Evolutionary conservation across 2,888 invertebrate genomes (phyloP).

Genomic region (Herminia tarsipennalis): DNA sequence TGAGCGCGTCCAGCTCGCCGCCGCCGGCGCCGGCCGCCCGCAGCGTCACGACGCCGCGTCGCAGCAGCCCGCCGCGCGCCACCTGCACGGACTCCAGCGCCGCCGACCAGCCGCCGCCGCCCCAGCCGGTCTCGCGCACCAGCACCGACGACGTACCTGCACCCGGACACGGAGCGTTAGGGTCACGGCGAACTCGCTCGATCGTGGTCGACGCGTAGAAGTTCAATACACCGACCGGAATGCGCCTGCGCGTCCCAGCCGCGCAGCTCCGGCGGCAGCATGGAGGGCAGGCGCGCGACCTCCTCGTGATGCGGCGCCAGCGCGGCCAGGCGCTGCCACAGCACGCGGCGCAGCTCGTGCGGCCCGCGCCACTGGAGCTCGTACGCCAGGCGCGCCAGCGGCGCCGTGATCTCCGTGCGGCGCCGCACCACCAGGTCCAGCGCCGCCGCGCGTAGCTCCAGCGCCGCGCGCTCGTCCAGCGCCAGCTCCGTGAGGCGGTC

Average conservation of each 20-base stretch:
- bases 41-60: constrained; percentile 59
- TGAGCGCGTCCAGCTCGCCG: constrained; percentile 32
- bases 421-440: constrained; percentile 51
- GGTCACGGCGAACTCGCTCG: no score
- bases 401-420: constrained; percentile 34
- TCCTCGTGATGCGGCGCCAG: constrained; percentile 38
- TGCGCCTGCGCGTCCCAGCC: constrained; percentile 54
- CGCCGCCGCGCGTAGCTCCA: constrained; percentile 59
- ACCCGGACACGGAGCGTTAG: no score
- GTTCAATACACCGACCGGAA: constrained; percentile 3
- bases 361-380: constrained; percentile 36
- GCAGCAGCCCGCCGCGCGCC: constrained; percentile 58
- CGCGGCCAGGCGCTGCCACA: constrained; percentile 58
- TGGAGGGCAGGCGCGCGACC: constrained; percentile 35
- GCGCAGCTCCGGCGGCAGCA: constrained; percentile 35
- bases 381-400: constrained; percentile 39
- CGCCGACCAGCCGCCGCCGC: constrained; percentile 46
- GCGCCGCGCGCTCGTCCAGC: constrained; percentile 35
- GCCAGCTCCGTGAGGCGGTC: constrained; percentile 38
- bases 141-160: constrained; percentile 56
- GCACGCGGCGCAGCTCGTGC: constrained; percentile 65
- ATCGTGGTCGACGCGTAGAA: no score
- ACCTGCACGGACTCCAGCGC: constrained; percentile 62
- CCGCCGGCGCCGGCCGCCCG: constrained; percentile 15
- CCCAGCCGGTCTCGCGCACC: constrained; percentile 52